phyloP scores from a whole-genome alignment of 2,888 invertebrate species.

The Oscheius sp. region DNA sequence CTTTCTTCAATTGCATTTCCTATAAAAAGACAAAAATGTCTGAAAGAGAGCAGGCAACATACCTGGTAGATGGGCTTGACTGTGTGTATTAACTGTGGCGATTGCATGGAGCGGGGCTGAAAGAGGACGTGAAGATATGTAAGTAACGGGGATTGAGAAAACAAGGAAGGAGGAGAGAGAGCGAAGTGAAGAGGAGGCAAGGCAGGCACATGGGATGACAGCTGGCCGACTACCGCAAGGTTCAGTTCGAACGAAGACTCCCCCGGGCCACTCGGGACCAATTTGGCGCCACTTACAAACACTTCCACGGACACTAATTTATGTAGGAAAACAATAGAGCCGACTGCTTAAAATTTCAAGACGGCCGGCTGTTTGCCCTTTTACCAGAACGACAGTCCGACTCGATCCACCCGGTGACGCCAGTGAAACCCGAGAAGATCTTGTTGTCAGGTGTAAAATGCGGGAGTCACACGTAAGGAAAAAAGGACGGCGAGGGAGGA shows the following conservation, averaged over 20 bases:
- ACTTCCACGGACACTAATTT: conserved; percentile 12
- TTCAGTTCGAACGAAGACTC: conserved; percentile 7
- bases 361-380: conserved; percentile 12
- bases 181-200: neutral
- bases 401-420: conserved; percentile 21
- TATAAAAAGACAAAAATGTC: conserved; percentile 34
- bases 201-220: conserved; percentile 20
- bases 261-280: conserved; percentile 1
- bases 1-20: conserved; percentile 52
- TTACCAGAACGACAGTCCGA: conserved; percentile 23
- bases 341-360: too few species aligned
- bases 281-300: neutral
- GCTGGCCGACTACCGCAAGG: conserved; percentile 27
- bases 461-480: conserved; percentile 14
- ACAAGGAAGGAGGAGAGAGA: conserved; percentile 19
- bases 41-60: neutral
- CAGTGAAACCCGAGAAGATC: conserved; percentile 24
- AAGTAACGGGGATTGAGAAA: neutral
- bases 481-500: conserved; percentile 19
- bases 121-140: too few species aligned
- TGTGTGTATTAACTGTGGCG: conserved; percentile 27
- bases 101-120: conserved; percentile 14
- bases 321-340: neutral
- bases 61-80: conserved; percentile 30
- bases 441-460: conserved; percentile 32